phyloP scores from a whole-genome alignment of 2,888 invertebrate genomes.

The Erynnis tages region DNA sequence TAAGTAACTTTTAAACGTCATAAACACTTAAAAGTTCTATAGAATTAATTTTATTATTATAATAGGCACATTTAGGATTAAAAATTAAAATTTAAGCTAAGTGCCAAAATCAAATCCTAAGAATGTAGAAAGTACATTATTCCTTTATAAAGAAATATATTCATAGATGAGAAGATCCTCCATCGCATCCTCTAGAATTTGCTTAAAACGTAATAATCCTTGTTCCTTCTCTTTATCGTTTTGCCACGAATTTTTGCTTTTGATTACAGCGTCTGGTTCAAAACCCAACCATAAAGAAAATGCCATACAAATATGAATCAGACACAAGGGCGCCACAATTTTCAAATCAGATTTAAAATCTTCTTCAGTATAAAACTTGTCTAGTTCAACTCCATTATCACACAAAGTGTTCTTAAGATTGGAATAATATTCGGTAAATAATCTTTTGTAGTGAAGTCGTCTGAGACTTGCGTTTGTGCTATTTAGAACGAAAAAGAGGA shows the following conservation, averaged over 20 bases:
- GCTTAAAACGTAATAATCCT: slow-evolving; percentile 3
- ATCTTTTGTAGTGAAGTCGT: slow-evolving; percentile 18
- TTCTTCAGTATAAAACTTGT: slow-evolving; percentile 22
- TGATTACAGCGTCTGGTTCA: slow-evolving; percentile 22
- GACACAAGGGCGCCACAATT: slow-evolving; percentile 24
- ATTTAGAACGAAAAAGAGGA: slow-evolving; percentile 27
- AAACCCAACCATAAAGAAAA: slow-evolving; percentile 33
- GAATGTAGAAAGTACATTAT: no score
- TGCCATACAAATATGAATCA: slow-evolving; percentile 23
- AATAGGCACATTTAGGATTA: no score
- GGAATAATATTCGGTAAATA: slow-evolving; percentile 21
- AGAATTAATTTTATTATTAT: no score
- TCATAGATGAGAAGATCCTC: slow-evolving; percentile 2
- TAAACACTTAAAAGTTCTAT: no score
- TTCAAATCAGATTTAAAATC: slow-evolving; percentile 29
- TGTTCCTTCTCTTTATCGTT: background rate
- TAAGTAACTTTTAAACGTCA: no score
- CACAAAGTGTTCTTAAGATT: slow-evolving; percentile 12
- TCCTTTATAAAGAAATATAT: slow-evolving; percentile 2
- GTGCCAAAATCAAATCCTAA: no score
- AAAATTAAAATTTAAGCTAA: no score
- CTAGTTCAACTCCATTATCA: slow-evolving; percentile 2
- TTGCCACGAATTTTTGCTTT: slow-evolving; percentile 24
- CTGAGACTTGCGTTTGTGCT: slow-evolving; percentile 12
- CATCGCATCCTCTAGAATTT: background rate